A percentile compares a stretch with the other conserved stretches of the same genome.
Conservation (phyloP, 2,797 vertebrate genomes). For the Selene dorsalis region DNA sequence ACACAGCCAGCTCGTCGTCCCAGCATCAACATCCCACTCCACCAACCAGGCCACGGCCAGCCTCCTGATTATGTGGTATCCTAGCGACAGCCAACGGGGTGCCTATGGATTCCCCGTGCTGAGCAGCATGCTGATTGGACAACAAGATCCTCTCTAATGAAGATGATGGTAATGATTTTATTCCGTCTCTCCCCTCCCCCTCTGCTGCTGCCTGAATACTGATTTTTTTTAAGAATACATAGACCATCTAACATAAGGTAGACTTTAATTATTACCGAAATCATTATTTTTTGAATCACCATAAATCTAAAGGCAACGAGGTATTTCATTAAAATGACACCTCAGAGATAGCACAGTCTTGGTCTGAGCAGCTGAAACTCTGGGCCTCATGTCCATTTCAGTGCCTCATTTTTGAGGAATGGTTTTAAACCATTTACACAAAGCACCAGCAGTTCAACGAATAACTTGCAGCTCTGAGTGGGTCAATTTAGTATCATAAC, state of each 20-base stretch:
- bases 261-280: constrained; percentile 19
- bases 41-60: constrained; percentile 81
- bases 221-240: constrained; percentile 47
- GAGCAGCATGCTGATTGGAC: constrained; percentile 81
- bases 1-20: constrained; percentile 72
- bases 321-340: constrained; percentile 29
- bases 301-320: constrained; percentile 17
- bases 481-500: constrained; percentile 30
- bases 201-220: constrained; percentile 66
- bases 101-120: constrained; percentile 79
- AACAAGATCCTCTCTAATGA: constrained; percentile 83
- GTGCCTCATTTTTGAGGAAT: constrained; percentile 6
- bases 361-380: neutral
- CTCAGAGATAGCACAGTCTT: neutral
- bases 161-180: constrained; percentile 85
- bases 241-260: constrained; percentile 33
- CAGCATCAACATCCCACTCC: constrained; percentile 79
- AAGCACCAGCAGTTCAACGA: constrained; percentile 23
- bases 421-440: constrained; percentile 26
- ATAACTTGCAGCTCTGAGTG: constrained; percentile 26
- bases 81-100: constrained; percentile 87
- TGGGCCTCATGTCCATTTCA: constrained; percentile 14
- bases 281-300: constrained; percentile 5
- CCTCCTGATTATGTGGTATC: constrained; percentile 88
- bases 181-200: constrained; percentile 76